Evolutionary conservation across 2,113 vertebrate genomes (phyloP).

Genomic region (Petromus typicus): DNA sequence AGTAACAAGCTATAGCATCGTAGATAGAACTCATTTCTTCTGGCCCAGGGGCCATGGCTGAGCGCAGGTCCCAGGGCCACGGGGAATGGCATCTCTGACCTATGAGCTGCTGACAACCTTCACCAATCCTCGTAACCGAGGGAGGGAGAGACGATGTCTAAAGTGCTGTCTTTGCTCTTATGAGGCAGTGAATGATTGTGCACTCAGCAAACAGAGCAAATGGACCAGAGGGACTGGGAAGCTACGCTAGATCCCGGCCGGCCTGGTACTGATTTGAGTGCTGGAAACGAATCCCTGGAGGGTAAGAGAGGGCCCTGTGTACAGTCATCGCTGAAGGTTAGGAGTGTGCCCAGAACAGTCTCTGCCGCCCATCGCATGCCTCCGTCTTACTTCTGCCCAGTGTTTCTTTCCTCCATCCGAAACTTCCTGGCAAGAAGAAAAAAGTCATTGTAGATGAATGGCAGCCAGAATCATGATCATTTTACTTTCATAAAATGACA

Average conservation of each 20-base stretch:
- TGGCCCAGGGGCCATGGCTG: too few relatives aligned
- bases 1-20: neutral
- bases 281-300: neutral
- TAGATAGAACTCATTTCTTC: neutral
- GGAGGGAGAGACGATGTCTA: neutral
- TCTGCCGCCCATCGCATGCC: neutral
- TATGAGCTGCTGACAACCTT: neutral
- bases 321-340: neutral
- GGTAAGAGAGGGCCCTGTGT: neutral
- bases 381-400: neutral
- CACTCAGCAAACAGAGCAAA: neutral
- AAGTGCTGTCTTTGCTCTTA: neutral
- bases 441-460: neutral
- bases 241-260: neutral
- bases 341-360: neutral
- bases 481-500: slow-evolving; percentile 8
- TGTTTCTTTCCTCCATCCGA: slow-evolving; percentile 4
- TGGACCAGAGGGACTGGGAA: neutral
- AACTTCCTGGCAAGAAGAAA: neutral
- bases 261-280: neutral
- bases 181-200: neutral
- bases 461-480: neutral
- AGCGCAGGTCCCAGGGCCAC: neutral
- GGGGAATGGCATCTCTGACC: neutral
- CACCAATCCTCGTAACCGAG: neutral